Evolutionary conservation across 1,140 invertebrate genomes (phyloP), one percentile per base, ranked within the genome.

Genomic region (Drosophila rhopaloa): DNA sequence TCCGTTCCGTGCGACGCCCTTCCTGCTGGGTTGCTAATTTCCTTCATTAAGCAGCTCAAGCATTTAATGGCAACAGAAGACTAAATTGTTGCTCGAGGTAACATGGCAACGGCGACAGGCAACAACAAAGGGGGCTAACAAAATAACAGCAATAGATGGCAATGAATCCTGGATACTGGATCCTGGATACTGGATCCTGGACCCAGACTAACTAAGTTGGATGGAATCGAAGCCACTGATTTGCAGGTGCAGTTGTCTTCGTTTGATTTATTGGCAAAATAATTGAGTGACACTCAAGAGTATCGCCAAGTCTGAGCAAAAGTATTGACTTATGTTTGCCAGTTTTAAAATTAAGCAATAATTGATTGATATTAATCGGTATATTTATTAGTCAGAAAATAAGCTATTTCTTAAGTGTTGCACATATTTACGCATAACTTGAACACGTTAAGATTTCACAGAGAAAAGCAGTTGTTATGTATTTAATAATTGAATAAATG

Each of bases 21-120:
- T 44, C 37, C 50, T 44, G 67, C 44, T 80, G 58, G 73, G 55
- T 44, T 85, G 81, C 81, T 84, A 84, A 84, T 84, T 84, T 85
- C 68, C 54, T 84, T 85, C 81, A 84, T 84, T 85, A 84, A 84
- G 76, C 77, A 79, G 81, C 77, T 84, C 55, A 73, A 73, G 77
- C 81, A 85, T 84, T 84, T 85, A 77, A 84, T 68, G 68, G 67
- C 62, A 76, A 84, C 76, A 72, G 66, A 79, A 58, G 77, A 84
- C 73, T 73, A 77, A 84, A 77, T 84, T 84, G 81, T 80, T 79
- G 81, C 76, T 35, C 71, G 60, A 62, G 63, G 70, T 70, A 65
- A 44, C 47, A 47, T 61, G 70, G 56, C 70, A 72, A 59, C 66
- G 44, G 50, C 41, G 46, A 37, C 38, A 58, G 40, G 44, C 29